Evolutionary conservation across 2,113 vertebrate genomes (phyloP).

Genomic region (Poeciliopsis prolifica): DNA sequence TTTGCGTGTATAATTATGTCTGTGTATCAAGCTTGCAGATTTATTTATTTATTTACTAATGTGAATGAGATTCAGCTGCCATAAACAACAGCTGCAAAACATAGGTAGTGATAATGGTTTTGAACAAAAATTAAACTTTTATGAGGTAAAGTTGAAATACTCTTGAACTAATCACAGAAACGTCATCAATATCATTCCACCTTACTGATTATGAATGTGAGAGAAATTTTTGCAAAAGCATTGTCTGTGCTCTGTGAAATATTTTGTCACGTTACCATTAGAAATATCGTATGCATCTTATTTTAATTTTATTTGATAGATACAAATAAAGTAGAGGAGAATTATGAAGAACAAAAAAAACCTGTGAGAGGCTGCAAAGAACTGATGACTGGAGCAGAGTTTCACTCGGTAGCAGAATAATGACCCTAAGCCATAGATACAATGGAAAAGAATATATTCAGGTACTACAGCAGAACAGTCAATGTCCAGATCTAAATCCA

Average conservation of each 20-base stretch:
- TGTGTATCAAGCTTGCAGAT: conserved; percentile 1
- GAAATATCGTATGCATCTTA: background rate
- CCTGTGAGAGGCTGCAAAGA: background rate
- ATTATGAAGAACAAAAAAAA: background rate
- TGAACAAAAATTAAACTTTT: no score
- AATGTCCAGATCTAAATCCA: no score
- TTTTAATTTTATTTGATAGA: background rate
- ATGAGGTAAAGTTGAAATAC: background rate
- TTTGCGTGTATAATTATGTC: conserved; percentile 9
- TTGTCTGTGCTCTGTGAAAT: background rate
- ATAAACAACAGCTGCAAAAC: background rate
- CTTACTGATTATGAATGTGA: background rate
- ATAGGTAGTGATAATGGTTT: no score
- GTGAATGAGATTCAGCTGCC: background rate
- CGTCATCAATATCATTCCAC: conserved; percentile 15
- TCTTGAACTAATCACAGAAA: background rate
- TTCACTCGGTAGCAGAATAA: background rate
- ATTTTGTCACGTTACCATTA: background rate
- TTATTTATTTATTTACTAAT: conserved; percentile 1
- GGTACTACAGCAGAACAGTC: no score
- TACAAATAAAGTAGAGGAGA: background rate
- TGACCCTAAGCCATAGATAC: no score
- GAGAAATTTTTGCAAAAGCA: background rate
- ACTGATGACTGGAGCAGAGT: no score
- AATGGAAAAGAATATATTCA: no score